Percentiles rank a stretch among this genome's conserved stretches.
These are phyloP conservation scores for Melanotaenia trifasciata DNA, from an alignment of 2,797 vertebrate species.

Conservation along the genomic window DNA sequence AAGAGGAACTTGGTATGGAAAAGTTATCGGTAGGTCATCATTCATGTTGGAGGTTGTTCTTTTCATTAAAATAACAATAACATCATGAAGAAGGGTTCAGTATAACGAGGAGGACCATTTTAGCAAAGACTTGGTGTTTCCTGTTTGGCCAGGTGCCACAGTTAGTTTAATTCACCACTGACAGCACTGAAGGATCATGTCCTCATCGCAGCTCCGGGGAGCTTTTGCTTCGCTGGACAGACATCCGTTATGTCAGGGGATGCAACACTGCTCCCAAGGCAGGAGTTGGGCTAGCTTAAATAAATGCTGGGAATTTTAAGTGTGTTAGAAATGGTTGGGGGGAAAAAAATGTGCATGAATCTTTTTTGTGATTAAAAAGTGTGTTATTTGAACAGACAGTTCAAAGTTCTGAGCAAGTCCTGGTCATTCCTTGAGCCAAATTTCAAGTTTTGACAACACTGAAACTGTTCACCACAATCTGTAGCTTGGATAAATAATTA, in stretches of 20 bases:
- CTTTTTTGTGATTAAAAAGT: background rate
- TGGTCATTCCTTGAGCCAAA: background rate
- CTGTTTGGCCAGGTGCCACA: conserved; percentile 43
- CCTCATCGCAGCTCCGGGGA: background rate
- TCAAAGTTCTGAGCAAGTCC: background rate
- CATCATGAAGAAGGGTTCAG: conserved; percentile 13
- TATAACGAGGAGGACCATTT: conserved; percentile 29
- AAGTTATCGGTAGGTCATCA: conserved; percentile 13
- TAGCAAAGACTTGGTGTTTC: conserved; percentile 33
- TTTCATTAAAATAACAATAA: conserved; percentile 4
- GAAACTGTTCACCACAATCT: conserved; percentile 11
- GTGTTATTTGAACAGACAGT: background rate
- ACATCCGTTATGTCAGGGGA: background rate
- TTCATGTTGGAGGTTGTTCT: background rate
- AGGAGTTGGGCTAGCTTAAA: background rate
- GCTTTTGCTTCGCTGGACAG: background rate
- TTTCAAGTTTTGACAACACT: background rate
- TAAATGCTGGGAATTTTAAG: background rate
- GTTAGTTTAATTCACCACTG: conserved; percentile 48
- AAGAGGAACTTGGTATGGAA: conserved; percentile 17
- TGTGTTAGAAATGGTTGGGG: background rate
- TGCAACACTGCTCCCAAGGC: background rate
- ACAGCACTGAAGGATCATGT: conserved; percentile 17
- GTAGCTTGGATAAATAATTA: conserved; percentile 21
- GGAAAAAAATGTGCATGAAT: background rate